Evolutionary conservation across 2,797 vertebrate genomes (phyloP), one percentile per base, ranked within the genome.

Genomic region (Labroides dimidiatus): DNA sequence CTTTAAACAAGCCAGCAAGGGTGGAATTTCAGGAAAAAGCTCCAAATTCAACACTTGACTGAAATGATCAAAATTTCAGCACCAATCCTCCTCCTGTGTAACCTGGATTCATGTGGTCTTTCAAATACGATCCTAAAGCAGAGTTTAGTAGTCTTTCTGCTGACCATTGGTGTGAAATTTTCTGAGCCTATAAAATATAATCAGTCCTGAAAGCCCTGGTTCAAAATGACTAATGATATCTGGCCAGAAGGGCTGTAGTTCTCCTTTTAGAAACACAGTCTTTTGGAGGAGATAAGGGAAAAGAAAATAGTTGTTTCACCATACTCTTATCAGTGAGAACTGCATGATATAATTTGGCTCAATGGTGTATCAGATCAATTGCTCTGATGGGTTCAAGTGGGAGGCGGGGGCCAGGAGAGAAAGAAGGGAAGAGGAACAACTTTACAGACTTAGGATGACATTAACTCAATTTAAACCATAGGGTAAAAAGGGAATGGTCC

Each of bases 331-430:
- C 91, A 86, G 80, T 77, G 82, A 89, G 81, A 89, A 89, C 84
- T 90, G 89, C 89, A 86, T 93, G 91, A 91, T 91, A 87, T 90
- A 90, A 91, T 90, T 86, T 84, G 85, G 88, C 88, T 90, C 83
- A 79, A 74, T 88, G 84, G 83, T 74, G 12, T 88, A 88, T 91
- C 82, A 89, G 90, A 91, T 92, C 90, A 88, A 90, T 93, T 91
- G 89, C 75, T 84, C 70, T 80, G 80, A 77, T 75, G 74, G 59
- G 59, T 68, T 61, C 45, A 77, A 72, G 64, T 30, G 44, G 60
- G 37, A 47, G 68, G 56, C 9, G 15, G 9, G 3, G 50, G 30
- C 44, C 24, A 44, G 16, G 27, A n/a, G 64, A 7, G 33, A 4
- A 17, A 21, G 30, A 21, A n/a, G 9, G n/a, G 44, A 12, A 17